These are phyloP conservation scores for Hecatera dysodea DNA, from an alignment of 2,888 invertebrate genomes.

Conservation along the genomic window DNA sequence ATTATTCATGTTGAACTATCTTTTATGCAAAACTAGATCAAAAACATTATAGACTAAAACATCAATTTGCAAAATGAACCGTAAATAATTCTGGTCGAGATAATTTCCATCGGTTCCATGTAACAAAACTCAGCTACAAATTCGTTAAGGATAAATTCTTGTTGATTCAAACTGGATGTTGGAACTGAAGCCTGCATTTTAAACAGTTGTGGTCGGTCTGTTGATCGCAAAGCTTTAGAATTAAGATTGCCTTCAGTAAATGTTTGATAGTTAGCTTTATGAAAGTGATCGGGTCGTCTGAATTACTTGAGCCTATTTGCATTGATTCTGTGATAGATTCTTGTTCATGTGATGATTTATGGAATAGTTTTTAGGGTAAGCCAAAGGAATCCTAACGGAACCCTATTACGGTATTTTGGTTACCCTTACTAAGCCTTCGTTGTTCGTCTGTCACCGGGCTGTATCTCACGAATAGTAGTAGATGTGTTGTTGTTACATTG, in stretches of 20 bases:
- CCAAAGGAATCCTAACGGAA: no score
- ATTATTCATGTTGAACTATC: no score
- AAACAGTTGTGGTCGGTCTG: conserved; percentile 55
- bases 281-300: conserved; percentile 32
- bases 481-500: no score
- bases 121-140: conserved; percentile 49
- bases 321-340: conserved; percentile 24
- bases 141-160: conserved; percentile 59
- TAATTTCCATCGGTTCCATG: conserved; percentile 30
- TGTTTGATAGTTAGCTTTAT: conserved; percentile 46
- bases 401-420: no score
- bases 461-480: no score
- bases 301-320: conserved; percentile 25
- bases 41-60: neutral
- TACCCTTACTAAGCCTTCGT: no score
- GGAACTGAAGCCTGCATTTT: conserved; percentile 54
- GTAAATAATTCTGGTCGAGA: conserved; percentile 26
- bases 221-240: conserved; percentile 37
- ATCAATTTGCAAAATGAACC: conserved; percentile 2
- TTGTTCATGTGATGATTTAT: neutral
- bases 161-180: conserved; percentile 52
- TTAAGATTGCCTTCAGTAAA: conserved; percentile 49
- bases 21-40: neutral
- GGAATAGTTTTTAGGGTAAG: no score
- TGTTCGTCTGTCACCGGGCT: no score